These are phyloP conservation scores for Psittacula echo DNA, from an alignment of 2,797 vertebrate species.

Conservation along the genomic window DNA sequence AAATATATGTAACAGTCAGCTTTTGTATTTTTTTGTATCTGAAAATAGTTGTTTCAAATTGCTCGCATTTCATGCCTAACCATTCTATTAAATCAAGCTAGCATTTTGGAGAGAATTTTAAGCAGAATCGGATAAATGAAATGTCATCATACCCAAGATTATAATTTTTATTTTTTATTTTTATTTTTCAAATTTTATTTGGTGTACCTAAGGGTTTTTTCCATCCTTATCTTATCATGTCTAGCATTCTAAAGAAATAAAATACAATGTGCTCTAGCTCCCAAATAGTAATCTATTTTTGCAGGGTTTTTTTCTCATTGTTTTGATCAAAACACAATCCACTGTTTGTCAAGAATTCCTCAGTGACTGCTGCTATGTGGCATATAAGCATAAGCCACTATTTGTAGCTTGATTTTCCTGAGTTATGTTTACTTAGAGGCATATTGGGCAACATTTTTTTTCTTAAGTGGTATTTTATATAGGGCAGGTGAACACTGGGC, in stretches of 20 bases:
- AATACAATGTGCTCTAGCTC: neutral
- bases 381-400: neutral
- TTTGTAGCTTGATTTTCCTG: neutral
- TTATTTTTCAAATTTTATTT: neutral
- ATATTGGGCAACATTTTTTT: neutral
- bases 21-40: neutral
- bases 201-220: rapidly evolving
- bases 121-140: neutral
- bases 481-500: neutral
- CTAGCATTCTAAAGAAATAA: neutral
- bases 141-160: neutral
- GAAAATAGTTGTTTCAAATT: neutral
- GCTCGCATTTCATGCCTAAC: neutral
- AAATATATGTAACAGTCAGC: neutral
- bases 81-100: neutral
- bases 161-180: neutral
- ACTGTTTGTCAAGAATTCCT: neutral
- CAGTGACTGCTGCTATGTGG: neutral
- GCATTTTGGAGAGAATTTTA: neutral
- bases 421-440: neutral
- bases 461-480: neutral
- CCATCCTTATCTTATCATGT: neutral
- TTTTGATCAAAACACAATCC: neutral
- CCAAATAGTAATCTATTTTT: neutral
- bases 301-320: neutral